Evolutionary conservation across 2,797 vertebrate genomes (phyloP).

Genomic region (Pelodytes ibericus): DNA sequence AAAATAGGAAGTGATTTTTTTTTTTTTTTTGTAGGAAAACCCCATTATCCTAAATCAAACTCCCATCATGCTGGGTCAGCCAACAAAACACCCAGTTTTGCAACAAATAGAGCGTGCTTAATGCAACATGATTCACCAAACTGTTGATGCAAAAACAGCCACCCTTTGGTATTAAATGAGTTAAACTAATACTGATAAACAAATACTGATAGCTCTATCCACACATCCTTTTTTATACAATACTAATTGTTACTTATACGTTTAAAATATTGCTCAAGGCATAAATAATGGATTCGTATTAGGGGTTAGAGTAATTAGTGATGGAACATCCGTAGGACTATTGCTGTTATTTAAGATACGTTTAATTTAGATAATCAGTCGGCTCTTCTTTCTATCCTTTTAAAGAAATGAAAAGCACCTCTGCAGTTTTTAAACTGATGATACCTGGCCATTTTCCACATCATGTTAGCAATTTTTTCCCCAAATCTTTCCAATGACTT

Average conservation of each 20-base stretch:
- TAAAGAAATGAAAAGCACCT: not conserved
- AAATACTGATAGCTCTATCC: too few species aligned
- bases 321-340: not conserved
- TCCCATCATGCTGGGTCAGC: too few species aligned
- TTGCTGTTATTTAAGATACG: constrained; percentile 4
- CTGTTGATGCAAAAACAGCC: too few species aligned
- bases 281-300: constrained; percentile 1
- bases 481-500: constrained; percentile 11
- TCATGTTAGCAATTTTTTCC: constrained; percentile 9
- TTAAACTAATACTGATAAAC: too few species aligned
- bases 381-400: constrained; percentile 7
- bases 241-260: not conserved
- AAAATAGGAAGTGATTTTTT: too few species aligned
- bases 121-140: too few species aligned
- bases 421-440: constrained; percentile 12
- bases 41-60: too few species aligned
- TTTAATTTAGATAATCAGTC: not conserved
- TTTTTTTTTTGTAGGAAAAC: too few species aligned
- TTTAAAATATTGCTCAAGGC: not conserved
- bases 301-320: not conserved
- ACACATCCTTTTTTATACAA: too few species aligned
- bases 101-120: too few species aligned
- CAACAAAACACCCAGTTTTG: too few species aligned
- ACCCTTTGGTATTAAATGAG: too few species aligned
- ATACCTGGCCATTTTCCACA: constrained; percentile 25